Conservation (phyloP, 1,140 invertebrate genomes). For the Oryctes rhinoceros region DNA sequence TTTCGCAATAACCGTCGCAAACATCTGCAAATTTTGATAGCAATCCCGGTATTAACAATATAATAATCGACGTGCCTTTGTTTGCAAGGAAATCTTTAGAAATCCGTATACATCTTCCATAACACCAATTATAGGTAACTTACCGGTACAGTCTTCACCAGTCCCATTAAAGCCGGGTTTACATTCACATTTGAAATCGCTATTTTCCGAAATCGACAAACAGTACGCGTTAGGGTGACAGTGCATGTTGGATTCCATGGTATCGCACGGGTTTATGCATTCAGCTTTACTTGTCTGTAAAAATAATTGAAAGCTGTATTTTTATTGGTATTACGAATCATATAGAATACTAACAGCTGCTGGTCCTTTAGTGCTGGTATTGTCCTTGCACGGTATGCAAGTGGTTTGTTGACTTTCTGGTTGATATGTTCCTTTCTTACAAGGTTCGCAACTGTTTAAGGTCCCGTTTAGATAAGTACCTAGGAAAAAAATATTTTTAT, state of each 20-base stretch:
- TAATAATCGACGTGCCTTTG: background rate
- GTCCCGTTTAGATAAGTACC: constrained; percentile 87
- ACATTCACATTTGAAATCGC: constrained; percentile 91
- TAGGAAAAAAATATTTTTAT: constrained; percentile 48
- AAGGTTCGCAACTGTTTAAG: constrained; percentile 85
- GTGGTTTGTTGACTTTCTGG: constrained; percentile 87
- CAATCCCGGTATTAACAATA: background rate
- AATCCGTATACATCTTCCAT: too few species aligned
- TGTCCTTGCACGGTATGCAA: constrained; percentile 89
- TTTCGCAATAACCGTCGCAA: constrained; percentile 88
- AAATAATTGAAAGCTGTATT: constrained; percentile 46
- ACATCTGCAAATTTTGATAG: constrained; percentile 70
- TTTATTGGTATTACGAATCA: constrained; percentile 41
- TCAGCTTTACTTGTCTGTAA: constrained; percentile 78
- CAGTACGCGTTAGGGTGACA: constrained; percentile 92
- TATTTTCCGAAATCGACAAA: constrained; percentile 83
- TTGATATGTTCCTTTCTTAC: constrained; percentile 93
- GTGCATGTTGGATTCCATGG: constrained; percentile 82
- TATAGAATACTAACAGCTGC: constrained; percentile 72
- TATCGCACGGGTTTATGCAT: constrained; percentile 91
- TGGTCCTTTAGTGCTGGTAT: constrained; percentile 87
- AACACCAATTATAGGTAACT: constrained; percentile 35
- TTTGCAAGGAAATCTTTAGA: background rate
- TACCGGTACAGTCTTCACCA: constrained; percentile 77
- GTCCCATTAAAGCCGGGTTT: constrained; percentile 94